Evolutionary conservation across 2,113 vertebrate species (phyloP), one percentile per base, ranked within the genome.

Genomic region (Gambusia holbrooki): DNA sequence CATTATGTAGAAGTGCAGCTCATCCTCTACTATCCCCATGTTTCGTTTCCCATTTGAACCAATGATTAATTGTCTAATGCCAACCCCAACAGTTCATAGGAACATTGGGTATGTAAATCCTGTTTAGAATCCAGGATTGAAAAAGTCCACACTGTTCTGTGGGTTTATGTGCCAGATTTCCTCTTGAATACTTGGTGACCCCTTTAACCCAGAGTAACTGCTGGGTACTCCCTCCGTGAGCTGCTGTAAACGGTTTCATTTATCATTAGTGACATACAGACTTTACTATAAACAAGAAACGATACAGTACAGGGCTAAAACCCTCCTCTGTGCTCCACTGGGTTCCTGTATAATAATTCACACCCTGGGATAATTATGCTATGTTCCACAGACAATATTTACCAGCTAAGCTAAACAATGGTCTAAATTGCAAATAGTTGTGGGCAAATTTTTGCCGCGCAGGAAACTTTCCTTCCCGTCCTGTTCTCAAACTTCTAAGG

Each of bases 401-500:
- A 3, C 69, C 60, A 29, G 27, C 14, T 69, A 25, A 73, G 33
- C 60, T 45, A 66, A 66, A 37, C 14, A 64, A 28, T 29, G 15
- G n/a, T 22, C 15, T 40, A n/a, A 25, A 19, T 33, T 42, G 4
- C 3, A 54, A 51, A 75, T 45, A 45, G 9, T 63, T 67, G 14
- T 14, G 22, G 68, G 35, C 17, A 48, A 19, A 30, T 40, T 51
- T 48, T 65, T 66, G 32, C 62, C 13, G 51, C 54, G 63, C 30
- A 66, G 74, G 75, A 82, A 54, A 77, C 81, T 73, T 84, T 84
- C 51, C 74, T 85, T 77, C 77, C 74, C 71, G 17, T 84, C 69
- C 71, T 78, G 74, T 75, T 69, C 86, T 70, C 74, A 66, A 62
- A 83, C 89, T 88, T 81, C 84, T 85, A 87, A 84, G 82, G 71